Percentiles rank a stretch among this genome's conserved stretches.
These are phyloP conservation scores for Zosterops borbonicus DNA, from an alignment of 2,113 vertebrate species.

Conservation along the genomic window DNA sequence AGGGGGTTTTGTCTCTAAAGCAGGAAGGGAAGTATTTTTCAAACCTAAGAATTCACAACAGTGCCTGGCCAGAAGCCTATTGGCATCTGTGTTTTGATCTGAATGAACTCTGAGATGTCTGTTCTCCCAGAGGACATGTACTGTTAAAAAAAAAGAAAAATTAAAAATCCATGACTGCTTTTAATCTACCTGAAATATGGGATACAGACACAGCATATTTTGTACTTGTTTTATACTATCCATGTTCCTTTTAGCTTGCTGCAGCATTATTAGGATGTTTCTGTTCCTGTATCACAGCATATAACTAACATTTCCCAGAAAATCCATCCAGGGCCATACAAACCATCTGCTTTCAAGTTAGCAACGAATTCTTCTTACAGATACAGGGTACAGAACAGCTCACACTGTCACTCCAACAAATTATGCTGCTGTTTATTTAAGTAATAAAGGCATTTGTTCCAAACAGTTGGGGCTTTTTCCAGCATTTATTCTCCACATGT, in stretches of 20 bases:
- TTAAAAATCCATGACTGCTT: background rate
- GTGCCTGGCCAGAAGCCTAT: conserved; percentile 9
- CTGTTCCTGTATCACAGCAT: conserved; percentile 5
- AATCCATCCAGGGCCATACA: background rate
- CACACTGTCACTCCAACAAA: conserved; percentile 17
- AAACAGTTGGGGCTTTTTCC: background rate
- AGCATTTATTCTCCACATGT: conserved; percentile 60
- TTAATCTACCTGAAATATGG: conserved; percentile 49
- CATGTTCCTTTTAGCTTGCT: background rate
- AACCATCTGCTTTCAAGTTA: conserved; percentile 17
- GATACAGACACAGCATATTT: background rate
- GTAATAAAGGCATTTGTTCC: conserved; percentile 46
- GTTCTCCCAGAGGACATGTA: conserved; percentile 5
- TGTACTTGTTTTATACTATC: background rate
- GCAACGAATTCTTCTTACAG: background rate
- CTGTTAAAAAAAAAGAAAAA: background rate
- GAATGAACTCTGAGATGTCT: conserved; percentile 37
- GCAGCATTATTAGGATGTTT: background rate
- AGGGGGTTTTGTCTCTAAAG: conserved; percentile 27
- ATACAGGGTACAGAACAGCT: background rate
- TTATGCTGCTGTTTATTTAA: conserved; percentile 10
- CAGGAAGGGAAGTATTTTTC: conserved; percentile 54
- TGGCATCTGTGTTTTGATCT: conserved; percentile 39
- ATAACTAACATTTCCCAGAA: background rate
- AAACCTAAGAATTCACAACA: conserved; percentile 45